Evolutionary conservation across 2,797 vertebrate genomes (phyloP).

Genomic region (Alca torda): DNA sequence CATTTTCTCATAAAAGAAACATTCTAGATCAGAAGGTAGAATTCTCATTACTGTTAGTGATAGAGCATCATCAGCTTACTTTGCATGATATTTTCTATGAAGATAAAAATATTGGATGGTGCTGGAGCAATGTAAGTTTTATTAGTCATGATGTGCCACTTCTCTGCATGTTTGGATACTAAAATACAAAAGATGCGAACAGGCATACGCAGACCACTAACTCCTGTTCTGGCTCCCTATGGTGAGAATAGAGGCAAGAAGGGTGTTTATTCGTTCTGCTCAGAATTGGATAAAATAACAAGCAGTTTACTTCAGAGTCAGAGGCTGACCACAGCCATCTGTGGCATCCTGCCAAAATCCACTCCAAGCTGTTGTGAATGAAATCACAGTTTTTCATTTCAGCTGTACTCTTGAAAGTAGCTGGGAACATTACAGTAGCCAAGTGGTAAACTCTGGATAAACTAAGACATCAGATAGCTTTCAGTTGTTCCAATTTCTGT

Average conservation of each 20-base stretch:
- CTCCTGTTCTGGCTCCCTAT: neutral
- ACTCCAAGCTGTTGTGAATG: slow-evolving; percentile 9
- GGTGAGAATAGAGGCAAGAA: neutral
- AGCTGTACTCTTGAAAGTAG: slow-evolving; percentile 6
- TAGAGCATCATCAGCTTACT: neutral
- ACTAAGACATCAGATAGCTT: neutral
- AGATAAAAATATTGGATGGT: neutral
- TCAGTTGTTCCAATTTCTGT: neutral
- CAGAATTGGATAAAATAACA: neutral
- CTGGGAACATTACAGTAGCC: slow-evolving; percentile 26
- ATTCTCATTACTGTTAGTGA: neutral
- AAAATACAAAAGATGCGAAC: neutral
- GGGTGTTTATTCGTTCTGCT: neutral
- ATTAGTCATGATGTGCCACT: neutral
- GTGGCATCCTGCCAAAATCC: slow-evolving; percentile 39
- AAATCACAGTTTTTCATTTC: slow-evolving; percentile 6
- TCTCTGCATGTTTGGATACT: neutral
- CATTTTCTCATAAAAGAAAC: neutral
- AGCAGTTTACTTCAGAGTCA: neutral
- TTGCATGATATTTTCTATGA: neutral
- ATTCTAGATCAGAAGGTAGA: neutral
- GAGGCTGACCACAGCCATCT: neutral
- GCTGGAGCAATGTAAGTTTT: neutral
- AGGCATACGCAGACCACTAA: neutral
- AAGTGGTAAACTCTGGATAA: slow-evolving; percentile 2